Percentiles rank a stretch among this genome's conserved stretches.
Evolutionary conservation across 2,888 invertebrate genomes (phyloP).

Genomic region (Cepaea hortensis): DNA sequence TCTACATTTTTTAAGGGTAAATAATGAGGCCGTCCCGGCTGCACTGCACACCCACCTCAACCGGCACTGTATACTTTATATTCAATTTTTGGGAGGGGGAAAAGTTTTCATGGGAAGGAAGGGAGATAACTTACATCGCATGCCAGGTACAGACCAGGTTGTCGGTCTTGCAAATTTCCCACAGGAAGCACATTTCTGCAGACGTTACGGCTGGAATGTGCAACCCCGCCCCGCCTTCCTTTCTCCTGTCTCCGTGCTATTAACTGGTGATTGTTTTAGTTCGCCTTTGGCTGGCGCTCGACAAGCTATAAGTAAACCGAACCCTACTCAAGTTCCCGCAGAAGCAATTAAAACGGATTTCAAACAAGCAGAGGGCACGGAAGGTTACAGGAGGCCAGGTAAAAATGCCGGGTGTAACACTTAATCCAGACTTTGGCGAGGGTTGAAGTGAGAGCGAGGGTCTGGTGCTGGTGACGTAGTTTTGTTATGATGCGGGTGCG

Average conservation of each 20-base stretch:
- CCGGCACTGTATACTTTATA: too few species aligned
- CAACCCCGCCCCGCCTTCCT: neutral
- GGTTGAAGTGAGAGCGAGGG: too few species aligned
- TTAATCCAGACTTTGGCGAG: neutral
- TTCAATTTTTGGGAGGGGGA: too few species aligned
- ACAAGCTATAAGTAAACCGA: constrained; percentile 21
- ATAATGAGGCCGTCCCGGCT: too few species aligned
- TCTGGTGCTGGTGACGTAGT: too few species aligned
- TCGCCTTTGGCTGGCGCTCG: neutral
- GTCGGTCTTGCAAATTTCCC: neutral
- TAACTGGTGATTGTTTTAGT: neutral
- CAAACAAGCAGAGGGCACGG: neutral
- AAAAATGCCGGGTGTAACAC: neutral
- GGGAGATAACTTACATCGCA: too few species aligned
- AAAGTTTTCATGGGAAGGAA: too few species aligned
- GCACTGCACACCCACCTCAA: too few species aligned
- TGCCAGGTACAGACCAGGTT: too few species aligned
- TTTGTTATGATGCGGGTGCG: too few species aligned
- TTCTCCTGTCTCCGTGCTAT: neutral
- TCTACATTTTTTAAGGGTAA: too few species aligned
- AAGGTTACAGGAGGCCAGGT: neutral
- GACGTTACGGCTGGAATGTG: neutral
- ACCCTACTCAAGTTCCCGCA: constrained; percentile 6
- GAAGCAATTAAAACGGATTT: constrained; percentile 25
- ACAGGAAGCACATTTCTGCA: neutral